phyloP scores from a whole-genome alignment of 2,113 vertebrate species.

The Synchiropus splendidus region DNA sequence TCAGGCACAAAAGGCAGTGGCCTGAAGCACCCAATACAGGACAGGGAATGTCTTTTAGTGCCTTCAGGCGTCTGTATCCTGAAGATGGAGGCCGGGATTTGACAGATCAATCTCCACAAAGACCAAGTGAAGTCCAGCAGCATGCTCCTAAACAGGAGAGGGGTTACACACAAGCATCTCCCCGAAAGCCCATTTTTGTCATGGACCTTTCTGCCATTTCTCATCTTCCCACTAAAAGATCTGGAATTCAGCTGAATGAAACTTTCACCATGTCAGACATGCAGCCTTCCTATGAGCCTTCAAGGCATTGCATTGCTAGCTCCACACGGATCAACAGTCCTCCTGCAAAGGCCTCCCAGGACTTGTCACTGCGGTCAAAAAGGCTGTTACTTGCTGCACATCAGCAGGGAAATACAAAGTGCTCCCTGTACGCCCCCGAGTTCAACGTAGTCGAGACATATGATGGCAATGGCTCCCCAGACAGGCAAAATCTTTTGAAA shows the following conservation, averaged over 20 bases:
- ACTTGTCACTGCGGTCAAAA: neutral
- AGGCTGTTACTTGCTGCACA: neutral
- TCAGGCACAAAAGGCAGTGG: neutral
- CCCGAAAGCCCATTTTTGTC: constrained; percentile 7
- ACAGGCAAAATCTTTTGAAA: constrained; percentile 35
- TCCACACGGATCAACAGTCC: neutral
- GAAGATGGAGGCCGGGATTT: too few species aligned
- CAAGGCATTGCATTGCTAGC: too few species aligned
- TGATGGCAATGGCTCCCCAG: constrained; percentile 14
- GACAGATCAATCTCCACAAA: too few species aligned
- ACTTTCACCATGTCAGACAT: constrained; percentile 21
- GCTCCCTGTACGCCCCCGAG: neutral
- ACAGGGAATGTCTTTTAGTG: too few species aligned
- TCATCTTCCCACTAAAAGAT: neutral
- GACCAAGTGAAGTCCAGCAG: neutral
- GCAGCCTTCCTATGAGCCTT: neutral
- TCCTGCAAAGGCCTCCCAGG: neutral
- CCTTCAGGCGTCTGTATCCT: too few species aligned
- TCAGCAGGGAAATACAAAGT: neutral
- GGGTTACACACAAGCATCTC: neutral
- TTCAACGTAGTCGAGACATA: neutral
- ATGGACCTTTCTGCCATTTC: constrained; percentile 26
- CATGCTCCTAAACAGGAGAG: constrained; percentile 13
- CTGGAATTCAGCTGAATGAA: constrained; percentile 1
- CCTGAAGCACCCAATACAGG: neutral